Conservation (phyloP, 2,113 vertebrate species). For the Callipepla squamata region DNA sequence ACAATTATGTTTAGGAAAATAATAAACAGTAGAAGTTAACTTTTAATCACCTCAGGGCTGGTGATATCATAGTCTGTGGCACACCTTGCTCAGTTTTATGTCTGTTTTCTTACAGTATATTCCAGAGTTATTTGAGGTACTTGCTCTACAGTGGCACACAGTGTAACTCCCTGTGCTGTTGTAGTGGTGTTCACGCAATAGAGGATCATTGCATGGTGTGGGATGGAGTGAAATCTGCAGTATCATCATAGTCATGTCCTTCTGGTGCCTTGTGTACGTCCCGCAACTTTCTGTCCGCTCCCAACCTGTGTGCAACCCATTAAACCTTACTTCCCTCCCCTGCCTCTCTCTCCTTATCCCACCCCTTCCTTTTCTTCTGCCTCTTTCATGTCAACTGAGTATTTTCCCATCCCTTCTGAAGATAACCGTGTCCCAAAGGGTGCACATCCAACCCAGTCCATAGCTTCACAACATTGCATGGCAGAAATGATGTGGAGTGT, state of each 20-base stretch:
- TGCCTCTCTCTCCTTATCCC: too few species aligned
- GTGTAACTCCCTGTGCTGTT: neutral
- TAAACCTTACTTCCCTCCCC: too few species aligned
- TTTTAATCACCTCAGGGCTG: neutral
- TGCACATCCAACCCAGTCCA: too few species aligned
- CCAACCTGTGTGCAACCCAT: too few species aligned
- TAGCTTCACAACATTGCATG: too few species aligned
- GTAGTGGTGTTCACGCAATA: neutral
- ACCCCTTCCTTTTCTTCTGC: too few species aligned
- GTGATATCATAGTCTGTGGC: rapidly evolving
- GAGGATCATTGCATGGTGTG: neutral
- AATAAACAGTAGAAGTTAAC: rapidly evolving
- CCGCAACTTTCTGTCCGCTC: neutral
- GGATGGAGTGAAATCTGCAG: too few species aligned
- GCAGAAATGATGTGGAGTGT: too few species aligned
- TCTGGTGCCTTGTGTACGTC: neutral
- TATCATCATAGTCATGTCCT: neutral
- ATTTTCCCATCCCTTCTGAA: too few species aligned
- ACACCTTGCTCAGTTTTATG: rapidly evolving
- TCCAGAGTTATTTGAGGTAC: neutral
- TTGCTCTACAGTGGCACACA: neutral
- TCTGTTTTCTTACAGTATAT: neutral
- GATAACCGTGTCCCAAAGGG: too few species aligned
- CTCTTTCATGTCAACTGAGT: too few species aligned
- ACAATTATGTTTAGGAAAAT: neutral